Conservation (phyloP, 2,888 invertebrate genomes). For the Acronicta psi region DNA sequence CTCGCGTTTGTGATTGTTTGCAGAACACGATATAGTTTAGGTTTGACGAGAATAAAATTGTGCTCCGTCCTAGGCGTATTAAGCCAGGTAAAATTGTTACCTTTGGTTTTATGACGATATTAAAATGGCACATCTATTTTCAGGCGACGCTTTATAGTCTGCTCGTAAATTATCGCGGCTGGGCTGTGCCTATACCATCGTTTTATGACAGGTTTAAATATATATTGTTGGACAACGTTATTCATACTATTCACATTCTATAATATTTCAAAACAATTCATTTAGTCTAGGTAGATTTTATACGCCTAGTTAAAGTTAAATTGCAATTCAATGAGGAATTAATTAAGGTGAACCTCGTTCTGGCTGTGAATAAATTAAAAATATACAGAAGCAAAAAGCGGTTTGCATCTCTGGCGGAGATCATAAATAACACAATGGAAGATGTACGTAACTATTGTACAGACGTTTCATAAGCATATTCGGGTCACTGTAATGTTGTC, state of each 20-base stretch:
- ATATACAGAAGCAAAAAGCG: constrained; percentile 37
- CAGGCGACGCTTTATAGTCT: constrained; percentile 59
- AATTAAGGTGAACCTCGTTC: constrained; percentile 36
- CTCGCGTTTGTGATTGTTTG: constrained; percentile 49
- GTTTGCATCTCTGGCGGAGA: constrained; percentile 17
- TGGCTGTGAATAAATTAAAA: constrained; percentile 37
- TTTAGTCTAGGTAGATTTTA: constrained; percentile 16
- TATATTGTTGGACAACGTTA: constrained; percentile 57
- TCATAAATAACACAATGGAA: constrained; percentile 28
- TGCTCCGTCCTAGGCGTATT: constrained; percentile 21
- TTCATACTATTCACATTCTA: constrained; percentile 22
- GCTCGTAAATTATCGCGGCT: constrained; percentile 67
- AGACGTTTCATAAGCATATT: constrained; percentile 9
- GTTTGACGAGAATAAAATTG: constrained; percentile 12
- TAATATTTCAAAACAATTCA: constrained; percentile 28
- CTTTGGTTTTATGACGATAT: constrained; percentile 64
- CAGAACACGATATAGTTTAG: constrained; percentile 29
- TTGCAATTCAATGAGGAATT: constrained; percentile 27
- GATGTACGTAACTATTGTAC: constrained; percentile 10
- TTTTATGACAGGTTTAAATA: constrained; percentile 64
- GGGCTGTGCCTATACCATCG: constrained; percentile 56
- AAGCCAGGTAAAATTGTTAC: constrained; percentile 29
- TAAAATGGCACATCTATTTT: constrained; percentile 67
- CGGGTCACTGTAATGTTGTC: constrained; percentile 17
- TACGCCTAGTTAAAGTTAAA: constrained; percentile 27